These are phyloP conservation scores for Ondatra zibethicus DNA, from an alignment of 2,113 vertebrate species.

Conservation along the genomic window DNA sequence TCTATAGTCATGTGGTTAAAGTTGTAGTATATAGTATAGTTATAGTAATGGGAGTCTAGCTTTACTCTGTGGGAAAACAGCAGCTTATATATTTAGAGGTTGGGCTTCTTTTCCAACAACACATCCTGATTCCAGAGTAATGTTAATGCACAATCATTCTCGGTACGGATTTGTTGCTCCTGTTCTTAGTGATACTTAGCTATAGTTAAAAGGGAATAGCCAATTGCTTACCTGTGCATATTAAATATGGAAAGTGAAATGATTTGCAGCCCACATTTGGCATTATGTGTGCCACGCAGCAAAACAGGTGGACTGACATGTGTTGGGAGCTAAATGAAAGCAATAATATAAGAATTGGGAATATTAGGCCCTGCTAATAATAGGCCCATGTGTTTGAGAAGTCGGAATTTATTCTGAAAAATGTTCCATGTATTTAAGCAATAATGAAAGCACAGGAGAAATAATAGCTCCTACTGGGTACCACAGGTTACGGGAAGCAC, in stretches of 20 bases:
- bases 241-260: slow-evolving; percentile 13
- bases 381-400: slow-evolving; percentile 38
- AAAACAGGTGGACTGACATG: slow-evolving; percentile 33
- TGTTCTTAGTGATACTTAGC: slow-evolving; percentile 3
- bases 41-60: background rate
- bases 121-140: background rate
- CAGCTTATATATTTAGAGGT: background rate
- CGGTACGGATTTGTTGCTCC: background rate
- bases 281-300: background rate
- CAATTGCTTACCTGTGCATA: background rate
- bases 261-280: background rate
- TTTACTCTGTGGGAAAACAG: slow-evolving; percentile 12
- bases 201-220: background rate
- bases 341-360: slow-evolving; percentile 10
- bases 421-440: slow-evolving; percentile 9
- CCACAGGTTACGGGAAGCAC: background rate
- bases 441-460: slow-evolving; percentile 51
- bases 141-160: background rate
- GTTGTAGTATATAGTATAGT: background rate
- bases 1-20: background rate
- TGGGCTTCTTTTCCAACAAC: slow-evolving; percentile 4
- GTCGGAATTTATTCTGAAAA: background rate
- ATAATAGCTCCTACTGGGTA: background rate
- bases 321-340: slow-evolving; percentile 26
- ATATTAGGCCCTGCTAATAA: background rate